phyloP scores from a whole-genome alignment of 2,888 invertebrate genomes.

The Sympetrum striolatum region DNA sequence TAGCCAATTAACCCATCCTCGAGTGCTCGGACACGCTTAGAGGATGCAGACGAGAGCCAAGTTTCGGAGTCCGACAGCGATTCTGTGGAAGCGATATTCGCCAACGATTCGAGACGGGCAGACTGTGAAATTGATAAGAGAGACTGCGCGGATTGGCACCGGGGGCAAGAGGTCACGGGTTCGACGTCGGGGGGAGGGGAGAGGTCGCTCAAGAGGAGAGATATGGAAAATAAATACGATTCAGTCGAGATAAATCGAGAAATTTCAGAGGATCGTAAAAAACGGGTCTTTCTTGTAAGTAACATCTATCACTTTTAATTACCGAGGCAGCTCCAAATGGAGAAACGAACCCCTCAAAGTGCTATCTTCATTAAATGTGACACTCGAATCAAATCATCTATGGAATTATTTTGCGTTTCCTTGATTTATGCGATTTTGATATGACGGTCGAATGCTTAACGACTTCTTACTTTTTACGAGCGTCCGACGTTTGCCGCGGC shows the following conservation, averaged over 20 bases:
- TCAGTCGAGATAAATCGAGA: neutral
- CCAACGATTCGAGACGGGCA: too few relatives aligned
- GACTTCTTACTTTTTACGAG: neutral
- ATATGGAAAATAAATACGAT: neutral
- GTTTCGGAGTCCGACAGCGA: neutral
- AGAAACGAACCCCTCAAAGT: neutral
- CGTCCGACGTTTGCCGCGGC: too few relatives aligned
- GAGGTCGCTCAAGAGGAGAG: constrained; percentile 48
- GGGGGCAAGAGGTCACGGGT: constrained; percentile 26
- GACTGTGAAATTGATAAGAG: constrained; percentile 11
- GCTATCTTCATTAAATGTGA: neutral
- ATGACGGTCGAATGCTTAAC: neutral
- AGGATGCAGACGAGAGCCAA: neutral
- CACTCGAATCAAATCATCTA: neutral
- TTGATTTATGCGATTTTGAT: neutral
- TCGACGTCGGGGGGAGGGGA: neutral
- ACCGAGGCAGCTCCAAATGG: neutral
- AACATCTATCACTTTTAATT: neutral
- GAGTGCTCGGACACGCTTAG: neutral
- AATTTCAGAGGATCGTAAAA: neutral
- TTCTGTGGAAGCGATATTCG: neutral
- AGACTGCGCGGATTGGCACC: neutral
- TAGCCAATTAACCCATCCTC: neutral
- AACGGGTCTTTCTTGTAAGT: neutral
- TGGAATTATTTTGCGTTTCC: neutral